A percentile compares a stretch with the other conserved stretches of the same genome.
Conservation (phyloP, 2,888 invertebrate genomes). For the Prosopocoilus inquinatus region DNA sequence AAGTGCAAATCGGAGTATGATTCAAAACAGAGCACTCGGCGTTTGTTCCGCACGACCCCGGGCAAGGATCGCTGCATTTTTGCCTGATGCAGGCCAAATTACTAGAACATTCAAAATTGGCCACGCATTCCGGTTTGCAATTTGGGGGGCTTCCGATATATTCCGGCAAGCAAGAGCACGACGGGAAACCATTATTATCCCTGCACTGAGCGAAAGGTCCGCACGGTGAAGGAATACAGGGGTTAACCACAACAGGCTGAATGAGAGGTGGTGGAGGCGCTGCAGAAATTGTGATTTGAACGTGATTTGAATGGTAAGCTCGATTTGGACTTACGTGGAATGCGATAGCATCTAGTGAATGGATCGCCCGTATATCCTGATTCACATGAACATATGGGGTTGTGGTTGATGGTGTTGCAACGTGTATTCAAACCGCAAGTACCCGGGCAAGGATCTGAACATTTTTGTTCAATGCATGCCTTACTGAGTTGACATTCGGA, state of each 20-base stretch:
- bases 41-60: slow-evolving; percentile 61
- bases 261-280: slow-evolving; percentile 39
- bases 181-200: slow-evolving; percentile 52
- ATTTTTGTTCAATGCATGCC: slow-evolving; percentile 69
- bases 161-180: slow-evolving; percentile 55
- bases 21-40: slow-evolving; percentile 65
- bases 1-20: slow-evolving; percentile 66
- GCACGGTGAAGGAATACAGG: slow-evolving; percentile 59
- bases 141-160: slow-evolving; percentile 57
- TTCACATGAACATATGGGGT: slow-evolving; percentile 68
- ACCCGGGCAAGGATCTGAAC: slow-evolving; percentile 69
- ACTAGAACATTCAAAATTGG: slow-evolving; percentile 56
- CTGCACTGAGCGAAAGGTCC: slow-evolving; percentile 59
- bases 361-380: slow-evolving; percentile 56
- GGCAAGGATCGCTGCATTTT: slow-evolving; percentile 66
- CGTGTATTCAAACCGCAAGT: slow-evolving; percentile 69
- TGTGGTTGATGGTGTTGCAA: slow-evolving; percentile 71
- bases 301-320: background rate
- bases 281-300: slow-evolving; percentile 16
- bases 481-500: slow-evolving; percentile 63
- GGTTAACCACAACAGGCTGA: slow-evolving; percentile 42
- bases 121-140: slow-evolving; percentile 57
- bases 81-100: slow-evolving; percentile 54
- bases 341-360: slow-evolving; percentile 49
- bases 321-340: slow-evolving; percentile 41